phyloP scores from a whole-genome alignment of 1,140 invertebrate species.

The Thalassaphorura encarpata region DNA sequence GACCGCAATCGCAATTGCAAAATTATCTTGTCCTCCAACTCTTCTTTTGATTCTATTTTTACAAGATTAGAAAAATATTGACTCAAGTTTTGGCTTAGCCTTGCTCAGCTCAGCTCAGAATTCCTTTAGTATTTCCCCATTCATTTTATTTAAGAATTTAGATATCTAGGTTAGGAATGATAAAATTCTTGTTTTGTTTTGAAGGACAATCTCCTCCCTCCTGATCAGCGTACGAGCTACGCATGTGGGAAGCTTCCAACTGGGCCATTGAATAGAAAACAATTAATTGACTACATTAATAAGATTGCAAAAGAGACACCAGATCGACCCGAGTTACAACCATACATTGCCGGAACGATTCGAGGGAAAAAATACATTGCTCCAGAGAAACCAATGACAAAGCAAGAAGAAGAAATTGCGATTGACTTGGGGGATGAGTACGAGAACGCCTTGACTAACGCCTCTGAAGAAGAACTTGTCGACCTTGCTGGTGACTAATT shows the following conservation, averaged over 20 bases:
- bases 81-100: too few species aligned
- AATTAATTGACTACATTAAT: slow-evolving; percentile 94
- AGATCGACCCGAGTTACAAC: slow-evolving; percentile 91
- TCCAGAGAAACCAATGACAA: slow-evolving; percentile 60
- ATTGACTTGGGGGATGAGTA: slow-evolving; percentile 93
- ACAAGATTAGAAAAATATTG: too few species aligned
- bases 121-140: too few species aligned
- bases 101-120: too few species aligned
- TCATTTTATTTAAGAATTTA: too few species aligned
- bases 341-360: slow-evolving; percentile 76
- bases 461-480: slow-evolving; percentile 96
- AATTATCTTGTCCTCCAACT: too few species aligned
- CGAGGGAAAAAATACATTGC: slow-evolving; percentile 91
- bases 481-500: slow-evolving; percentile 78
- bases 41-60: too few species aligned
- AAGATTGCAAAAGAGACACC: slow-evolving; percentile 95
- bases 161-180: too few species aligned
- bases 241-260: slow-evolving; percentile 91
- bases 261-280: slow-evolving; percentile 89
- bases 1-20: too few species aligned
- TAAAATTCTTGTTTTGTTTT: slow-evolving; percentile 33
- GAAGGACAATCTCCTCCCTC: slow-evolving; percentile 92
- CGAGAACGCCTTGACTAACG: slow-evolving; percentile 77
- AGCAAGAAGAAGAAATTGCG: slow-evolving; percentile 80
- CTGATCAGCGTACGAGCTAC: slow-evolving; percentile 88